Base-by-base conservation (phyloP, 1,140 invertebrate species). In the Zophobas morio region DNA sequence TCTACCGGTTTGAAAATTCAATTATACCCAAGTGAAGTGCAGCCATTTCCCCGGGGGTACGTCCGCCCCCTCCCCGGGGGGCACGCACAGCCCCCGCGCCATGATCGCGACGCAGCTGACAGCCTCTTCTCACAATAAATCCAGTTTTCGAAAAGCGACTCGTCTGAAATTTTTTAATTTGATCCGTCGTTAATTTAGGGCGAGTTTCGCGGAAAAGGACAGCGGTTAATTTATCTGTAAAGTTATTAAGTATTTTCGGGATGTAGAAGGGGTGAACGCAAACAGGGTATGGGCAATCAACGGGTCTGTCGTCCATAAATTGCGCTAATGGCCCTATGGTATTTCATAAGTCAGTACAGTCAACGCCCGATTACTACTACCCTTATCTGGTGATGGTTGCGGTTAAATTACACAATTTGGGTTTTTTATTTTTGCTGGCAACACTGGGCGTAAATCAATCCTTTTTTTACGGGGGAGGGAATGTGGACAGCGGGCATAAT, bases 311-410 rank as follows among this genome's bases (percentile, higher is more conserved):
- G 78, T 70, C 80, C 79, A 85, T 85, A 85, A 85, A 85, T 85
- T 80, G 79, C 79, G 80, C 84, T 84, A 84, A 85, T 85, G 84
- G 84, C 84, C 82, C 80, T 78, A 81, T 83, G 84, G 84, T 84
- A 85, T 85, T 85, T 85, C 84, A 85, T 85, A 85, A 85, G 83
- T 84, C 82, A 79, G 80, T 75, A 82, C 77, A 74, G 57, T 78
- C 79, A 74, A 49, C 57, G 35, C 49, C 42, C 71, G 76, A 82
- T 75, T 70, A 77, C 75, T 51, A 71, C 46, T 54, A 77, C 80
- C 77, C 82, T 76, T 74, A 79, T 82, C 76, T 57, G 46, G 39
- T 34, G 20, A 42, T 70, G 63, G 49, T 51, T 51, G 76, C 53
- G 74, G 76, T 77, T 20, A 78, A 75, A 71, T 74, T 49, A 77